Conservation (phyloP, 2,797 vertebrate species). For the Diceros bicornis region DNA sequence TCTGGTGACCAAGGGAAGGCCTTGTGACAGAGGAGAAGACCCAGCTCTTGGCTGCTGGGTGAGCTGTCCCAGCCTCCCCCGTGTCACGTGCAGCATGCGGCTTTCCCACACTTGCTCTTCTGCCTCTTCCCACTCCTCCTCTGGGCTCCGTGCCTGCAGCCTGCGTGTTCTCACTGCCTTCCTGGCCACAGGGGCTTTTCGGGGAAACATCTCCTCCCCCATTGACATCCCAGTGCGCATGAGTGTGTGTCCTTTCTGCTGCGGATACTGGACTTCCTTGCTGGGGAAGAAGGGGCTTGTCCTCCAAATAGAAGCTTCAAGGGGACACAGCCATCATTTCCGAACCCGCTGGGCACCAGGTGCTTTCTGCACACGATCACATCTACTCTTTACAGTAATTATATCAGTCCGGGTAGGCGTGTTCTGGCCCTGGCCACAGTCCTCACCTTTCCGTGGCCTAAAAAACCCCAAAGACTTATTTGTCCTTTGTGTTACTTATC, state of each 20-base stretch:
- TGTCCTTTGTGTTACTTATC: background rate
- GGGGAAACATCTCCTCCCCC: background rate
- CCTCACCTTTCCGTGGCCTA: background rate
- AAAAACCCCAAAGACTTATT: background rate
- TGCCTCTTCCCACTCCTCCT: background rate
- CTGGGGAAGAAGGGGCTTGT: background rate
- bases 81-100: background rate
- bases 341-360: background rate
- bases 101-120: background rate
- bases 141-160: fast-evolving
- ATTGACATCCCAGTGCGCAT: background rate
- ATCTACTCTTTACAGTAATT: background rate
- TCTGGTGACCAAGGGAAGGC: background rate
- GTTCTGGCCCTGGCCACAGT: background rate
- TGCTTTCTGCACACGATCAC: background rate
- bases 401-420: background rate
- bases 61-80: background rate
- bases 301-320: background rate
- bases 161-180: background rate
- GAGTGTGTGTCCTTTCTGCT: background rate
- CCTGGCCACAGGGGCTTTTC: background rate
- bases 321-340: background rate
- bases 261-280: background rate
- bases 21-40: background rate
- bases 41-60: background rate